Evolutionary conservation across 2,888 invertebrate genomes (phyloP).

Genomic region (Melanostoma scalare): DNA sequence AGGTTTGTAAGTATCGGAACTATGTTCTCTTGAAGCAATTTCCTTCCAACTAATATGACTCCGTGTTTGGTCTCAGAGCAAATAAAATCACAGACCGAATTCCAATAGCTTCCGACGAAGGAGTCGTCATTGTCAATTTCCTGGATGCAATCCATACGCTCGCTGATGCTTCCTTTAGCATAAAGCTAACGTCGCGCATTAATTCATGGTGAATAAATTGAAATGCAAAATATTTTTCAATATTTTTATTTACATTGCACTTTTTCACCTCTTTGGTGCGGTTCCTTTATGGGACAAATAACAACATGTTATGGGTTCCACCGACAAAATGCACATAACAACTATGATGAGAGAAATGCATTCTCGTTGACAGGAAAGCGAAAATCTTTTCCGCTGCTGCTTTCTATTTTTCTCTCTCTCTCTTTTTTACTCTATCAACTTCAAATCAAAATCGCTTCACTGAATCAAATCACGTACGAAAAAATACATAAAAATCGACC

Average conservation of each 20-base stretch:
- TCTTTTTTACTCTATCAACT: constrained; percentile 37
- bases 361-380: constrained; percentile 68
- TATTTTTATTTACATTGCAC: constrained; percentile 70
- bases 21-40: constrained; percentile 59
- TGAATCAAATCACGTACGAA: constrained; percentile 71
- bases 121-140: constrained; percentile 57
- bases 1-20: constrained; percentile 58
- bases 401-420: not conserved
- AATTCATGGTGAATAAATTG: constrained; percentile 71
- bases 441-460: constrained; percentile 70
- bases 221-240: constrained; percentile 72
- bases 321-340: constrained; percentile 20
- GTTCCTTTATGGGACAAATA: not conserved
- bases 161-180: not conserved
- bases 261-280: constrained; percentile 45
- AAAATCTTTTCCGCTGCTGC: constrained; percentile 64
- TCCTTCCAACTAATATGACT: constrained; percentile 57
- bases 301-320: not conserved
- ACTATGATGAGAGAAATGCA: constrained; percentile 51
- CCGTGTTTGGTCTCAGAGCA: constrained; percentile 30
- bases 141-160: constrained; percentile 37
- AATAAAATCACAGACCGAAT: constrained; percentile 67
- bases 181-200: constrained; percentile 40
- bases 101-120: constrained; percentile 39
- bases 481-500: constrained; percentile 5